These are phyloP conservation scores for Leptobrachium ailaonicum DNA, from an alignment of 2,113 vertebrate species.

Conservation along the genomic window DNA sequence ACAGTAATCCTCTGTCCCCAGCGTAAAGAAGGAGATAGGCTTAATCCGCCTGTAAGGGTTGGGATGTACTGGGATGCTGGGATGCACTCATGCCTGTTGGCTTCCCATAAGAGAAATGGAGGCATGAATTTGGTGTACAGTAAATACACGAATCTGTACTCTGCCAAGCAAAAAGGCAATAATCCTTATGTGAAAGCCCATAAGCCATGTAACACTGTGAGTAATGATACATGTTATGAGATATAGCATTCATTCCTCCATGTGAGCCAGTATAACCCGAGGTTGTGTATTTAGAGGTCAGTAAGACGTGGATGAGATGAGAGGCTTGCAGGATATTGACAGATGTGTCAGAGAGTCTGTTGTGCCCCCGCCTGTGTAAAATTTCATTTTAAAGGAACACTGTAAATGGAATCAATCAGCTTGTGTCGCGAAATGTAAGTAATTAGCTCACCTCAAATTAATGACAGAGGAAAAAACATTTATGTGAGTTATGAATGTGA, in stretches of 20 bases:
- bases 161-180: conserved; percentile 46
- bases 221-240: conserved; percentile 47
- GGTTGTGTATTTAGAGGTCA: conserved; percentile 41
- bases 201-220: conserved; percentile 47
- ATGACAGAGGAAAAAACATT: neutral
- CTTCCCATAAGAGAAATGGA: conserved; percentile 10
- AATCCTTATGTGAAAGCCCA: conserved; percentile 38
- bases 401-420: neutral
- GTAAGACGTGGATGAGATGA: neutral
- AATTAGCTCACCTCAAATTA: neutral
- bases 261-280: conserved; percentile 30
- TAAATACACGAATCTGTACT: conserved; percentile 17
- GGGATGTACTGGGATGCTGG: neutral
- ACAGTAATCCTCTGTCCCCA: neutral
- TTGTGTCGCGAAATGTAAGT: neutral
- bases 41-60: conserved; percentile 10
- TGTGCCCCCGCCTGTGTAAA: neutral
- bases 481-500: neutral
- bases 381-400: neutral
- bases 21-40: neutral
- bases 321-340: conserved; percentile 14
- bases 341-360: neutral
- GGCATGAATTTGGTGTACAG: conserved; percentile 19
- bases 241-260: conserved; percentile 13
- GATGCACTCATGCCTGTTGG: neutral